Percentiles rank a stretch among this genome's conserved stretches.
Conservation (phyloP, 2,888 invertebrate species). For the Mesoligia furuncula region DNA sequence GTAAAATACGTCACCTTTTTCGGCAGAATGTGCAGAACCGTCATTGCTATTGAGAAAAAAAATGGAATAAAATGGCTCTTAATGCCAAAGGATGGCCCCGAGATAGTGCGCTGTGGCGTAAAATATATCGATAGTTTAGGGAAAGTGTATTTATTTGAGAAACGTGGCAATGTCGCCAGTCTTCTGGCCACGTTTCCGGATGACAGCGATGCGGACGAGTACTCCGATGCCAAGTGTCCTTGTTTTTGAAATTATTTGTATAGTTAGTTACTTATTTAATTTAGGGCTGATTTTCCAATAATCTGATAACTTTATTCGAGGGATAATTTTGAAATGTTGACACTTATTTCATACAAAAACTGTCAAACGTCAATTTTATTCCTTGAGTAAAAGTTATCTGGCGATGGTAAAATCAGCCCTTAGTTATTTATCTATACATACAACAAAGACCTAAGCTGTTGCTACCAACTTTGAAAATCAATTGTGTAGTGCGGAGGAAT, state of each 20-base stretch:
- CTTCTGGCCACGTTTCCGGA: neutral
- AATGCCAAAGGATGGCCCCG: slow-evolving; percentile 59
- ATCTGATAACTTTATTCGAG: no score
- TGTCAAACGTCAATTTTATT: no score
- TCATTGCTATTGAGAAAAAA: slow-evolving; percentile 37
- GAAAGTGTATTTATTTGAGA: slow-evolving; percentile 2
- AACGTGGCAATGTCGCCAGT: neutral
- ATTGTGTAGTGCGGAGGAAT: neutral
- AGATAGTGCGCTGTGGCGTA: slow-evolving; percentile 30
- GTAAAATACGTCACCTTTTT: slow-evolving; percentile 48
- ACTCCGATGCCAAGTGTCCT: neutral
- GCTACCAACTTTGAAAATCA: neutral
- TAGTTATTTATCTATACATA: neutral
- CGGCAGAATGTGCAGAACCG: slow-evolving; percentile 39
- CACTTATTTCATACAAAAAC: no score
- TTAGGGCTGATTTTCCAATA: no score
- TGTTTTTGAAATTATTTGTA: neutral
- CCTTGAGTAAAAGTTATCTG: no score
- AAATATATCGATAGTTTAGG: slow-evolving; percentile 51
- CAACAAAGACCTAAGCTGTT: neutral
- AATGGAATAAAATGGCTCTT: slow-evolving; percentile 55
- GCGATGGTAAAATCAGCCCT: no score
- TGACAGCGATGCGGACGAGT: neutral
- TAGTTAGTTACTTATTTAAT: neutral
- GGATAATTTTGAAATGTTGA: no score